Conservation (phyloP, 2,888 invertebrate genomes). For the Platycnemis pennipes region DNA sequence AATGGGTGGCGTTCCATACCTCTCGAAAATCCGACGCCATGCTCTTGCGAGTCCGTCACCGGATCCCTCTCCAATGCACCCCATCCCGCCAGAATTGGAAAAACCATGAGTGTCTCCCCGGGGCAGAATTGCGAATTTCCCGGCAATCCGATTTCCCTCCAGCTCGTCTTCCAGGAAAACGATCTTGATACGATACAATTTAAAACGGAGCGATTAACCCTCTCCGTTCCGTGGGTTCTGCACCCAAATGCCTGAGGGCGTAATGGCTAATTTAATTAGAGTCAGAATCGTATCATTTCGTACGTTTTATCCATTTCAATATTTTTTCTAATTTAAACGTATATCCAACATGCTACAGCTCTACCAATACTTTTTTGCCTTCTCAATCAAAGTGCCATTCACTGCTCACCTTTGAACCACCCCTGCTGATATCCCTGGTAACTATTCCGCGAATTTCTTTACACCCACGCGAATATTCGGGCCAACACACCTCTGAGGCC, state of each 20-base stretch:
- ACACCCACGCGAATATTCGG: no score
- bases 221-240: background rate
- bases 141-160: background rate
- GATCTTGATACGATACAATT: conserved; percentile 4
- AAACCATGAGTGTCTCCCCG: background rate
- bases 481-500: no score
- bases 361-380: no score
- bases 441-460: no score
- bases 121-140: background rate
- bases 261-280: background rate
- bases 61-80: background rate
- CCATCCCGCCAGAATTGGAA: no score
- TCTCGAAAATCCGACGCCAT: background rate
- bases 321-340: no score
- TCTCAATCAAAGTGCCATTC: no score
- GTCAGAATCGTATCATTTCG: background rate
- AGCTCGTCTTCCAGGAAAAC: background rate
- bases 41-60: background rate
- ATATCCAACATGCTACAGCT: no score
- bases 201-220: background rate
- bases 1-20: background rate
- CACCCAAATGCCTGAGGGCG: background rate
- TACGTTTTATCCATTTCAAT: no score
- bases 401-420: no score
- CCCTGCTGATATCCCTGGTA: no score